phyloP scores from a whole-genome alignment of 2,113 vertebrate genomes.

The Cyprinodon tularosa region DNA sequence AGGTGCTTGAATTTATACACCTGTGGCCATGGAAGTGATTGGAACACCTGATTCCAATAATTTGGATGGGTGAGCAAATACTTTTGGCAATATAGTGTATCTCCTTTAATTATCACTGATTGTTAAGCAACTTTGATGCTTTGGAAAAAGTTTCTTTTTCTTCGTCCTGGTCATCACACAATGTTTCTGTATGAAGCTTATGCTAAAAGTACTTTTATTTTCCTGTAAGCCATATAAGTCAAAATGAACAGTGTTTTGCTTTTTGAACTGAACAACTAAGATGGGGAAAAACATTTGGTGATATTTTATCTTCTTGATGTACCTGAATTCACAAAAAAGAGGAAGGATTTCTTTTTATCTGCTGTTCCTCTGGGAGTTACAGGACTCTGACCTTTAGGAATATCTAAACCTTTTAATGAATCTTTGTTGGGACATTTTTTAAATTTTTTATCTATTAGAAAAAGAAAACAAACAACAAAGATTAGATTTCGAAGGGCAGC shows the following conservation, averaged over 20 bases:
- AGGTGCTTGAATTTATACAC: no score
- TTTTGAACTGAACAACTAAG: not conserved
- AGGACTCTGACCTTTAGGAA: constrained; percentile 51
- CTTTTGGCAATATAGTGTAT: no score
- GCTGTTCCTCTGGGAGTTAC: constrained; percentile 6
- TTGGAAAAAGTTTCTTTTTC: not conserved
- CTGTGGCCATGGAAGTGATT: no score
- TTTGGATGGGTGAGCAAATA: no score
- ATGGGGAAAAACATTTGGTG: not conserved
- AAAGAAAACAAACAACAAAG: not conserved
- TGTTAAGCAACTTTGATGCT: not conserved
- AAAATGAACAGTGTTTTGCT: not conserved
- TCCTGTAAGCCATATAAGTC: not conserved
- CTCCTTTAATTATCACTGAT: not conserved
- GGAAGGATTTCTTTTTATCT: constrained; percentile 44
- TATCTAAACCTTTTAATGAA: constrained; percentile 2
- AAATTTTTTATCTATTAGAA: not conserved
- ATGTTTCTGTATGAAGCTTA: not conserved
- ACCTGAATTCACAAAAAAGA: not conserved
- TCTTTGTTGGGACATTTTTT: not conserved
- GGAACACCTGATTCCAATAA: no score
- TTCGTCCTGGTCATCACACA: not conserved
- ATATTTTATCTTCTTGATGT: not conserved
- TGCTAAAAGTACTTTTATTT: not conserved
- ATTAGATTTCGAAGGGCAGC: not conserved